These are phyloP conservation scores for Polyodon spathula DNA, from an alignment of 2,113 vertebrate species.

Conservation along the genomic window DNA sequence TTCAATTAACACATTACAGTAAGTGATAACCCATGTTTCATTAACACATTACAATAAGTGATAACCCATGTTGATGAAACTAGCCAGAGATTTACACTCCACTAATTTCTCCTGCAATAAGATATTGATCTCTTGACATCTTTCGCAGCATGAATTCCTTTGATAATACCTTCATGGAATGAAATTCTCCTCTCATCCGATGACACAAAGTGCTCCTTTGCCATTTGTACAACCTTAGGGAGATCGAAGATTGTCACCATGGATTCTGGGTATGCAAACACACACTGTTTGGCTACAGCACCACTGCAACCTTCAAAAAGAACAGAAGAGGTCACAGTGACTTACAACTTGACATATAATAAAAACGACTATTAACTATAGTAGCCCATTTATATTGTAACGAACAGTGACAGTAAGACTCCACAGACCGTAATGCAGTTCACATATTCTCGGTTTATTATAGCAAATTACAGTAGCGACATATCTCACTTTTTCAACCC, in stretches of 20 bases:
- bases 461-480: no score
- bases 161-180: conserved; percentile 60
- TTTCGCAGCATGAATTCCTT: background rate
- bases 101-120: background rate
- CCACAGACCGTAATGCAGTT: no score
- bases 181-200: conserved; percentile 38
- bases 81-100: no score
- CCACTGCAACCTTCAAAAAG: conserved; percentile 67
- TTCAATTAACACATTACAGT: background rate
- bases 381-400: no score
- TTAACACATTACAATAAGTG: no score
- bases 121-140: conserved; percentile 10
- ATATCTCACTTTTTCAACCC: no score
- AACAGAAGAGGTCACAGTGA: conserved; percentile 7
- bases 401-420: no score
- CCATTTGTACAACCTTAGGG: conserved; percentile 56
- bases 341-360: no score
- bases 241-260: conserved; percentile 71
- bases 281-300: conserved; percentile 65
- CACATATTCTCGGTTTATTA: no score
- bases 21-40: conserved; percentile 7
- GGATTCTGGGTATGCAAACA: conserved; percentile 62
- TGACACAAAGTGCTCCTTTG: conserved; percentile 52
- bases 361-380: no score
- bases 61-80: background rate